Conservation (phyloP, 2,797 vertebrate genomes). For the Eospalax fontanierii region DNA sequence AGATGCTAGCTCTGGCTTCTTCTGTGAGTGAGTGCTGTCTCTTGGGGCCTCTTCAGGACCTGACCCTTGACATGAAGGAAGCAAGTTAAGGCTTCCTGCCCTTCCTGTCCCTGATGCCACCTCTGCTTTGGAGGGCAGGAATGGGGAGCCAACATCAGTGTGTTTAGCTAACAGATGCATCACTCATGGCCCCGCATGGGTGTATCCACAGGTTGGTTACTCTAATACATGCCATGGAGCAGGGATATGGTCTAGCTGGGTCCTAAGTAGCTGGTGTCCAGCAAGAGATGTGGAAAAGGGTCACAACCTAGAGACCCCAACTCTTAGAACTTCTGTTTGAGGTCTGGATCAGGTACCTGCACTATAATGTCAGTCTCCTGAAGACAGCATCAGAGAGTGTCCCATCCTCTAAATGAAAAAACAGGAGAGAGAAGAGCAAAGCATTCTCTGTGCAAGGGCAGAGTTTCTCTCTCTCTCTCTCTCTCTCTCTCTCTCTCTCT, state of each 20-base stretch:
- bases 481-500: too few species aligned
- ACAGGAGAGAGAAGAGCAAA: neutral
- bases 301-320: accelerated
- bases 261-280: neutral
- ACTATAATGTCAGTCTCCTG: accelerated
- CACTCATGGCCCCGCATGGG: accelerated
- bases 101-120: accelerated
- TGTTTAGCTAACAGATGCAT: neutral
- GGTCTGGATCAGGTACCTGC: accelerated
- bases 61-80: neutral
- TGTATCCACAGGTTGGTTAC: neutral
- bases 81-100: accelerated
- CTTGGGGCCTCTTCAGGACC: accelerated
- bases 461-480: neutral
- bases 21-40: accelerated
- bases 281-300: accelerated
- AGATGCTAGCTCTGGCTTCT: accelerated
- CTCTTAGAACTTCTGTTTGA: accelerated
- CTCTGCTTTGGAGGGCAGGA: neutral
- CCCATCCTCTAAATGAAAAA: neutral
- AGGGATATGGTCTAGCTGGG: too few species aligned
- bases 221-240: accelerated
- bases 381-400: accelerated
- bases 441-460: accelerated
- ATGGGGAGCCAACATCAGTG: accelerated